These are phyloP conservation scores for Bungarus multicinctus DNA, from an alignment of 2,113 vertebrate genomes.

Conservation along the genomic window DNA sequence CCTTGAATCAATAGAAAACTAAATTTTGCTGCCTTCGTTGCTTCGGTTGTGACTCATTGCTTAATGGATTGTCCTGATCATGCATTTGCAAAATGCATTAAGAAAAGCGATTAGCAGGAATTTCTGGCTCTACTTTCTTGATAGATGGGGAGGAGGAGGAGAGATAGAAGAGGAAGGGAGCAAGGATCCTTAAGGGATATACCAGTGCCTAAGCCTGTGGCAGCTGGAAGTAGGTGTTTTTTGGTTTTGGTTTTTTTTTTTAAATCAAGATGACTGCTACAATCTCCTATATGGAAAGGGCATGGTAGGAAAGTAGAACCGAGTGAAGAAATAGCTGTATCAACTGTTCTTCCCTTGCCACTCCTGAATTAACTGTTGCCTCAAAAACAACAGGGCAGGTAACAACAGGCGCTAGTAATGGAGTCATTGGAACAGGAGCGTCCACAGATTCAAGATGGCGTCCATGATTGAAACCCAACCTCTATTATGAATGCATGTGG, in stretches of 20 bases:
- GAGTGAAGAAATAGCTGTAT: not conserved
- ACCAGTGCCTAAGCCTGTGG: not conserved
- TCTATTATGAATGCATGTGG: not conserved
- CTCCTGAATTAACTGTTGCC: not conserved
- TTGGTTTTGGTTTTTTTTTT: not conserved
- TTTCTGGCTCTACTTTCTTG: not conserved
- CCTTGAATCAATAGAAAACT: not conserved
- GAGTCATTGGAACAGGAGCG: not conserved
- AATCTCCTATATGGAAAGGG: not conserved
- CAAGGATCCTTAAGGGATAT: not conserved
- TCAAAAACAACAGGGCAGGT: not conserved
- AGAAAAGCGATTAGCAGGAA: not conserved
- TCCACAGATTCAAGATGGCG: not conserved
- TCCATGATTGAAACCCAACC: not conserved
- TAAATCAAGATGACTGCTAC: not conserved
- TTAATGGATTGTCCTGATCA: not conserved
- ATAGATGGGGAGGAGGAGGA: not conserved
- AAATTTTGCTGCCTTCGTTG: not conserved
- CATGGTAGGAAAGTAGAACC: not conserved
- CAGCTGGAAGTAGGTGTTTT: not conserved
- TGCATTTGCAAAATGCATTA: not conserved
- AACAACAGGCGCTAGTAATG: not conserved
- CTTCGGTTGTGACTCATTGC: not conserved
- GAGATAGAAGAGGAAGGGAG: not conserved
- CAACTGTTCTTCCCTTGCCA: not conserved